Evolutionary conservation across 2,797 vertebrate genomes (phyloP).

Genomic region (Chloroceryle inda): DNA sequence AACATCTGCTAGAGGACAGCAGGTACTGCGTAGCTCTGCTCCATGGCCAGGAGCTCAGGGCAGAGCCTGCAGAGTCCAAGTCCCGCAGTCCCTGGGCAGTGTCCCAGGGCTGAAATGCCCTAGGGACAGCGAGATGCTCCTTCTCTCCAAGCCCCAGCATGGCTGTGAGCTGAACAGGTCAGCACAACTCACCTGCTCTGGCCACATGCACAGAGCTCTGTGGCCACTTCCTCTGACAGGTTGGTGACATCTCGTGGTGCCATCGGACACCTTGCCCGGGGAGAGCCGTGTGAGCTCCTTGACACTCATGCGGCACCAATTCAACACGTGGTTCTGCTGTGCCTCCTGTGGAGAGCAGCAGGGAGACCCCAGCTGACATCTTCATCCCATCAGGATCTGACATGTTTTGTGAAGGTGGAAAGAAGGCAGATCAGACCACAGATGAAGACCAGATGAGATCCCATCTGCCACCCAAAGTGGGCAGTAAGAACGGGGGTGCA

Average conservation of each 20-base stretch:
- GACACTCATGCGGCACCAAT: background rate
- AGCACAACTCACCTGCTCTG: accelerated
- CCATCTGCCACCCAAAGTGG: background rate
- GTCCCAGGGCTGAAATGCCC: background rate
- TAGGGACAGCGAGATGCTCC: background rate
- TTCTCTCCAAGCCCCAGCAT: background rate
- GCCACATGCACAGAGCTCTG: background rate
- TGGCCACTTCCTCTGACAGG: background rate
- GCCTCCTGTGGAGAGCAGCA: background rate
- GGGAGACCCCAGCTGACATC: background rate
- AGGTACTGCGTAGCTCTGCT: background rate
- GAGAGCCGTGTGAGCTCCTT: background rate
- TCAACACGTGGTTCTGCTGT: background rate
- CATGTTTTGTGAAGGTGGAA: background rate
- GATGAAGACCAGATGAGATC: background rate
- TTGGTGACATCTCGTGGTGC: background rate
- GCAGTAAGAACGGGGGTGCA: background rate
- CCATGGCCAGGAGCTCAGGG: accelerated
- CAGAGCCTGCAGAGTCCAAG: background rate
- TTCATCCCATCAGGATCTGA: background rate
- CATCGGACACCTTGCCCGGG: background rate
- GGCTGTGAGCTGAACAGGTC: accelerated
- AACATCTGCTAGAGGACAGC: background rate
- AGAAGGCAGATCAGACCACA: background rate
- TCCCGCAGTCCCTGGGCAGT: accelerated